phyloP scores from a whole-genome alignment of 2,113 vertebrate genomes.

The Lycaon pictus region DNA sequence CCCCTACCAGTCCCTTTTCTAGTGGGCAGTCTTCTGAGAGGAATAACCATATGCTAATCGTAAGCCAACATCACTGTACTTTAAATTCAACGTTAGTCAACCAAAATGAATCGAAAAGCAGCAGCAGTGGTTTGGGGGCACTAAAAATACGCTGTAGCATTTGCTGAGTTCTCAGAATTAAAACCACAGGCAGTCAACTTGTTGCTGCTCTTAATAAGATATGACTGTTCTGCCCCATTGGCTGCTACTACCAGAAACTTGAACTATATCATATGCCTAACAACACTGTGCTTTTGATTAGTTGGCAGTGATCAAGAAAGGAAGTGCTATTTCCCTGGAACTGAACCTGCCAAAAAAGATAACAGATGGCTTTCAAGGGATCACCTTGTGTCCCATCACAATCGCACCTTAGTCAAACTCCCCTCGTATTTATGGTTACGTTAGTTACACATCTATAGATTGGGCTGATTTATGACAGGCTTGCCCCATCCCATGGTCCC shows the following conservation, averaged over 20 bases:
- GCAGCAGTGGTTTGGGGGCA: slow-evolving; percentile 76
- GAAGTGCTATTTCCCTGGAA: slow-evolving; percentile 52
- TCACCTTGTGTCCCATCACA: slow-evolving; percentile 34
- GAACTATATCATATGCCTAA: background rate
- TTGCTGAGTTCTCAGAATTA: slow-evolving; percentile 87
- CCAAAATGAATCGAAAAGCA: slow-evolving; percentile 80
- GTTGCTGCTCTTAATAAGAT: slow-evolving; percentile 85
- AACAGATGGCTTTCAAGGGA: slow-evolving; percentile 53
- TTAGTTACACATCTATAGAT: slow-evolving; percentile 21
- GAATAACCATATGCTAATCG: slow-evolving; percentile 63
- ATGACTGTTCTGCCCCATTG: slow-evolving; percentile 70
- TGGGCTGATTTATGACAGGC: background rate
- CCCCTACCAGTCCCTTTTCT: background rate
- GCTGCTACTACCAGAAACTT: slow-evolving; percentile 81
- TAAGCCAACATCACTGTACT: slow-evolving; percentile 70
- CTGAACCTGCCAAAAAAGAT: slow-evolving; percentile 30
- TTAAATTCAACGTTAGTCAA: slow-evolving; percentile 80
- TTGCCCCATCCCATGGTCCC: background rate
- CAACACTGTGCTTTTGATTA: slow-evolving; percentile 31
- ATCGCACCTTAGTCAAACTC: slow-evolving; percentile 3
- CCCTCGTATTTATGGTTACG: slow-evolving; percentile 40
- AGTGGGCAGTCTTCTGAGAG: slow-evolving; percentile 66
- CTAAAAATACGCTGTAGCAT: slow-evolving; percentile 82
- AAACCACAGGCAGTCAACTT: slow-evolving; percentile 87
- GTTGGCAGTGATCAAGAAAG: slow-evolving; percentile 10